phyloP scores from a whole-genome alignment of 2,888 invertebrate genomes.

The Nomada hirtipes region DNA sequence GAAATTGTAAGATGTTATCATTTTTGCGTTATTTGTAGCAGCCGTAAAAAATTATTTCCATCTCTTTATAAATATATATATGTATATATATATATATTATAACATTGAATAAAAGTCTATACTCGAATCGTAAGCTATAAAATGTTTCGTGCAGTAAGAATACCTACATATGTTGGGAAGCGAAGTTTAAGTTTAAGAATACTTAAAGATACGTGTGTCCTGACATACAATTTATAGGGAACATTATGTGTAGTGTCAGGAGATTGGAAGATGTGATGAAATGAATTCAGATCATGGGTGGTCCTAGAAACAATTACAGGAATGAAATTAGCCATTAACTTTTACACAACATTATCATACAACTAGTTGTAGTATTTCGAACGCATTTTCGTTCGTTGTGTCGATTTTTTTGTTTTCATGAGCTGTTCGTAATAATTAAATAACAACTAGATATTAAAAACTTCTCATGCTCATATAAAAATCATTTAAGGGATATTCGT shows the following conservation, averaged over 20 bases:
- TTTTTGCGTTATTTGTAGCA: neutral
- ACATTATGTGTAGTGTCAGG: constrained; percentile 46
- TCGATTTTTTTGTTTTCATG: neutral
- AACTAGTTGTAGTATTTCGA: neutral
- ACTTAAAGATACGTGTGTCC: constrained; percentile 16
- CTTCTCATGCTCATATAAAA: neutral
- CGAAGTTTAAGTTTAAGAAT: constrained; percentile 10
- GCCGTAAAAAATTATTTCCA: neutral
- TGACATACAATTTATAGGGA: constrained; percentile 41
- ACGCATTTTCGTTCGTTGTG: neutral
- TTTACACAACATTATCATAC: neutral
- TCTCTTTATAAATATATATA: neutral
- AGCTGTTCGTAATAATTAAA: neutral
- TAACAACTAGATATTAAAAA: neutral
- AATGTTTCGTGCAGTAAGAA: constrained; percentile 10
- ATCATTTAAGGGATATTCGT: constrained; percentile 25
- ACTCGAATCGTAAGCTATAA: neutral
- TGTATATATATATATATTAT: no score
- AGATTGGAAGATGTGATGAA: constrained; percentile 49
- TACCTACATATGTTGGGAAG: constrained; percentile 21
- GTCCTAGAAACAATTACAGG: constrained; percentile 75
- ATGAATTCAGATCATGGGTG: constrained; percentile 72
- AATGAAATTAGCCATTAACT: constrained; percentile 49
- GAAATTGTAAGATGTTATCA: neutral
- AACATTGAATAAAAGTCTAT: no score